phyloP scores from a whole-genome alignment of 2,113 vertebrate species.

The Myotis davidii region DNA sequence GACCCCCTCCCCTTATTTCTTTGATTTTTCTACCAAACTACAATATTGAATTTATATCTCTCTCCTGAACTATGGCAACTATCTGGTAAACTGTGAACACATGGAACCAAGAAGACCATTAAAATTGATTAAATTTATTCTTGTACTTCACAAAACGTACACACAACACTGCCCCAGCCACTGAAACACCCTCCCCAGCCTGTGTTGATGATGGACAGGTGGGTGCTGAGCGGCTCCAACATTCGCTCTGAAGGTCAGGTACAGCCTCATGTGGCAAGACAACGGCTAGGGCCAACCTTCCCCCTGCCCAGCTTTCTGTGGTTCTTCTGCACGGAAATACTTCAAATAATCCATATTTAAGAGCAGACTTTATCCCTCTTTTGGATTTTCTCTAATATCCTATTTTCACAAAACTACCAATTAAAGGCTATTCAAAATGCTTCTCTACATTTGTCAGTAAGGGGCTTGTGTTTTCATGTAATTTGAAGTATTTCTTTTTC shows the following conservation, averaged over 20 bases:
- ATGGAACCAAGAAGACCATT: not conserved
- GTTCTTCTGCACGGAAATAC: not conserved
- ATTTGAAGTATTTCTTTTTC: not conserved
- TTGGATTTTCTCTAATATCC: not conserved
- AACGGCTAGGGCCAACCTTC: accelerated
- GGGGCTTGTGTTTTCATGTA: not conserved
- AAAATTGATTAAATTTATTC: not conserved
- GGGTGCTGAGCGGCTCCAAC: accelerated
- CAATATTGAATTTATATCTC: not conserved
- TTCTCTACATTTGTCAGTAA: not conserved
- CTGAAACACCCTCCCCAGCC: accelerated
- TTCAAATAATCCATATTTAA: not conserved
- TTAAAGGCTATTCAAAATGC: constrained; percentile 23
- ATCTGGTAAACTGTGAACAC: not conserved
- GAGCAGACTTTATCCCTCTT: not conserved
- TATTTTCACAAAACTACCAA: constrained; percentile 29
- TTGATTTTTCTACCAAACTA: constrained; percentile 20
- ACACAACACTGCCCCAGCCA: not conserved
- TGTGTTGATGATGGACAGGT: accelerated
- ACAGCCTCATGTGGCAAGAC: not conserved
- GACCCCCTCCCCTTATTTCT: not conserved
- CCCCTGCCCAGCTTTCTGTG: not conserved
- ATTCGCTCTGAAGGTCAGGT: not conserved
- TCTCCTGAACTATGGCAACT: not conserved
- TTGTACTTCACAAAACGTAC: not conserved